A percentile compares a stretch with the other conserved stretches of the same genome.
These are phyloP conservation scores for Stercorarius parasiticus DNA, from an alignment of 2,113 vertebrate species.

Conservation along the genomic window DNA sequence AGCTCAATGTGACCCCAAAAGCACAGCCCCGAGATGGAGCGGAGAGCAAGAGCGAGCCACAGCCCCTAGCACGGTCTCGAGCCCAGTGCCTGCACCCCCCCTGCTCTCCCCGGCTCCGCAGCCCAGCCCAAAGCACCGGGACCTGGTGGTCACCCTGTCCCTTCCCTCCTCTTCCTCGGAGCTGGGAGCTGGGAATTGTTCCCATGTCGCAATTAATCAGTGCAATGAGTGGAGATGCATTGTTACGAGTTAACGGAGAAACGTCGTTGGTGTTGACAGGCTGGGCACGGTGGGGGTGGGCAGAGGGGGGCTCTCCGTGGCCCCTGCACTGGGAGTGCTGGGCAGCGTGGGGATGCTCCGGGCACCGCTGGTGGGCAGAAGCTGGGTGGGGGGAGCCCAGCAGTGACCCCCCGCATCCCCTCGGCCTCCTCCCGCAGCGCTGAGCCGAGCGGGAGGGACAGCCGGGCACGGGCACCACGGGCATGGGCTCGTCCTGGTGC, in stretches of 20 bases:
- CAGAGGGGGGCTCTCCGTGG: accelerated
- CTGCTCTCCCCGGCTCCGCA: accelerated
- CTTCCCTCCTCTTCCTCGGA: background rate
- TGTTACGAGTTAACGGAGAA: background rate
- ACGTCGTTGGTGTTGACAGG: background rate
- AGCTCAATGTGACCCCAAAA: background rate
- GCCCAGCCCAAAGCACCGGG: background rate
- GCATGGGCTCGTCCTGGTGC: background rate
- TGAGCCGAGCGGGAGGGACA: accelerated
- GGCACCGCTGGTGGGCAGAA: background rate
- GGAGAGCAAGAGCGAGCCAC: background rate
- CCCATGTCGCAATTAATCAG: background rate
- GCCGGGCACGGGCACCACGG: background rate
- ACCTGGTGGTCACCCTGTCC: background rate
- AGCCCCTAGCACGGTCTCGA: accelerated
- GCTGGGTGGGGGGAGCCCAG: accelerated
- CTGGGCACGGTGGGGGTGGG: accelerated
- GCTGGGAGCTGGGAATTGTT: background rate
- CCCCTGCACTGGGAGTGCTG: accelerated
- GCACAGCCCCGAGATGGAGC: accelerated
- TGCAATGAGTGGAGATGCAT: accelerated
- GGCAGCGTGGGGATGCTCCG: background rate
- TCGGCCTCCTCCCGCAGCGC: accelerated
- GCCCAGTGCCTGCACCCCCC: accelerated
- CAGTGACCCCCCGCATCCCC: accelerated